Base-by-base conservation (phyloP, 1,140 invertebrate genomes). In the Physella acuta region DNA sequence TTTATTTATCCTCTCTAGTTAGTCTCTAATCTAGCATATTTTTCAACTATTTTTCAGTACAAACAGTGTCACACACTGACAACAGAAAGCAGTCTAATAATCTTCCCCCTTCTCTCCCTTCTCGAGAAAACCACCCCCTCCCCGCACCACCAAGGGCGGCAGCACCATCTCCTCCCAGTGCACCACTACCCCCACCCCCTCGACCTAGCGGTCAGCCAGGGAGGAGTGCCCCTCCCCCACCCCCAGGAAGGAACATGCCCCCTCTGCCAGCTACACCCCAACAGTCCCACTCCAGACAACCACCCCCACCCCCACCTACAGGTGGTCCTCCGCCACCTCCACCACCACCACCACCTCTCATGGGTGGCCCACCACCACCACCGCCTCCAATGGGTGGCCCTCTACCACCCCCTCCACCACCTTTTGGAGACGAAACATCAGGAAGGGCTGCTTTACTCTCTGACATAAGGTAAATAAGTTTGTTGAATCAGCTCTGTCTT, bases 371-470 rank as follows among this genome's bases (percentile, higher is more conserved):
- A 17, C 78, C 73, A 33, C 73, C 73, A 53, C 65, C 72, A 20
- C 52, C 67, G 20, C 58, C 60, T 26, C 70, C 65, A n/a, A 56
- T 68, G 17, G 60, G 65, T n/a, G n/a, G n/a, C 30, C 66, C 68
- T 34, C 37, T 52, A 39, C 79, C 74, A 36, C 55, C 73, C 28
- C 71, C 66, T 17, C 63, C 71, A n/a, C 66, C 69, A 39, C 67
- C 68, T 31, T 34, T 53, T 16, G 37, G 61, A 39, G 75, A 78
- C 55, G 70, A 75, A 17, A 64, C 65, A 14, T 90, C 92, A 83
- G 76, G 87, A 5, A 86, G 89, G 16, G 88, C 88, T 59, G 90
- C 90, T 49, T 88, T 95, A 3, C 89, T 95, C 89, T 90, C 92
- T 65, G 90, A 90, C 67, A 94, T 75, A 86, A 91, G 74, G 89